A percentile compares a stretch with the other conserved stretches of the same genome.
phyloP scores from a whole-genome alignment of 2,113 vertebrate genomes.

The Paradoxurus hermaphroditus region DNA sequence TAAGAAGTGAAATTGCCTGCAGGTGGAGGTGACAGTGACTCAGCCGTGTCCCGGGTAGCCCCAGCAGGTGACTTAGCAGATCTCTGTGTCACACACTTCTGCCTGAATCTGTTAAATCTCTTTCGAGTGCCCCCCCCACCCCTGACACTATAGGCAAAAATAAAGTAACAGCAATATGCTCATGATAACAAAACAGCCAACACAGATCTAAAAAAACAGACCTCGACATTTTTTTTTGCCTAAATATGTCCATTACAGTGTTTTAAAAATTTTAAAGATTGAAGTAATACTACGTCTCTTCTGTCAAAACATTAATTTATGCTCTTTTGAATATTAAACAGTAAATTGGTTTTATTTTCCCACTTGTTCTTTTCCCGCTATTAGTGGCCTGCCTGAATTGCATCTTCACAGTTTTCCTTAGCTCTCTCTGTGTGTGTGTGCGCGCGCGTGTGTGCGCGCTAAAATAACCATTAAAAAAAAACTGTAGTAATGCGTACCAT shows the following conservation, averaged over 20 bases:
- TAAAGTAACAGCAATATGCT: not conserved
- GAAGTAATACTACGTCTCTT: not conserved
- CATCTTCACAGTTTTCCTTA: not conserved
- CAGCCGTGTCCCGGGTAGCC: not conserved
- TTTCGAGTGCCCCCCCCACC: not conserved
- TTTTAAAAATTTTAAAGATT: not conserved
- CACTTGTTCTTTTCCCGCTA: not conserved
- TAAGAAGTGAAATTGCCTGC: not conserved
- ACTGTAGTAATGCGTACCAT: not conserved
- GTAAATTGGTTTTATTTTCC: not conserved
- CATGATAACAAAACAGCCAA: not conserved
- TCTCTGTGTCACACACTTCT: not conserved
- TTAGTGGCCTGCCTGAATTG: not conserved
- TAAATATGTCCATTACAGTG: not conserved
- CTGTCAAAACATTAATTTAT: not conserved
- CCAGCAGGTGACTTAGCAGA: not conserved
- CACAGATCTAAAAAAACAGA: not conserved
- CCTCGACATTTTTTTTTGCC: not conserved
- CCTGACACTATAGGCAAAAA: not conserved
- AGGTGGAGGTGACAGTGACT: not conserved
- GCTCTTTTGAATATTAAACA: not conserved
- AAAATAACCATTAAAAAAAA: not conserved
- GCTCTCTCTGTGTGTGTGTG: not conserved
- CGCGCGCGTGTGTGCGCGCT: accelerated
- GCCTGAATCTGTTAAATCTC: not conserved